Evolutionary conservation across 2,888 invertebrate species (phyloP), one percentile per base, ranked within the genome.

Genomic region (Odontocolon sp.): DNA sequence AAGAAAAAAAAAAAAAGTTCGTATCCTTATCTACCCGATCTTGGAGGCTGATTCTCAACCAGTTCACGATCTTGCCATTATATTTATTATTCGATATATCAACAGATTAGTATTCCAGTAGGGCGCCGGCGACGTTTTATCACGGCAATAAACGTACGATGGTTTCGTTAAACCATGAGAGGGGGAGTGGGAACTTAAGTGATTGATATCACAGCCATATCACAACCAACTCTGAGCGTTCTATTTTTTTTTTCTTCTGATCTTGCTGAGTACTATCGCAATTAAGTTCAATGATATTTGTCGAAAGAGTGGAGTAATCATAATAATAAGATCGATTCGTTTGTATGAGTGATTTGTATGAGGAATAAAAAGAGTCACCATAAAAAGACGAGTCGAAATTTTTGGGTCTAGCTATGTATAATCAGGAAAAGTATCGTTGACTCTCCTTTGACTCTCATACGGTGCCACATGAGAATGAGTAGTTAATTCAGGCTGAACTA

Each of bases 71-170:
- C 47, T n/a, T 23, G 21, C 74, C 63, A 63, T 74, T 74, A 63
- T 63, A 26, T 74, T 63, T 69, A 74, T 74, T 63, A 63, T 74
- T 68, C 68, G 63, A 74, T 74, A 56, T 57, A 69, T 74, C 61
- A 69, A 57, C 31, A 47, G 56, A 63, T 74, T 63, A 57, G 68
- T 74, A 69, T 74, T 69, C 74, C 54, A 40, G 16, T n/a, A 57
- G 63, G 47, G 56, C 40, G 56, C 38, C 56, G 11, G 52, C 31
- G 57, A 50, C 63, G 56, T 57, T 74, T 74, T 63, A 74, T 74
- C 74, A 23, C 45, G 38, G 40, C 45, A 56, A 69, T 69, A 68
- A 69, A 63, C 45, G 38, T 56, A 23, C 28, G 47, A 38, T 26
- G 42, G 16, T 45, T 45, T 18, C 31, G 31, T 45, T 45, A 61